Conservation (phyloP, 2,113 vertebrate species). For the Saimiri boliviensis region DNA sequence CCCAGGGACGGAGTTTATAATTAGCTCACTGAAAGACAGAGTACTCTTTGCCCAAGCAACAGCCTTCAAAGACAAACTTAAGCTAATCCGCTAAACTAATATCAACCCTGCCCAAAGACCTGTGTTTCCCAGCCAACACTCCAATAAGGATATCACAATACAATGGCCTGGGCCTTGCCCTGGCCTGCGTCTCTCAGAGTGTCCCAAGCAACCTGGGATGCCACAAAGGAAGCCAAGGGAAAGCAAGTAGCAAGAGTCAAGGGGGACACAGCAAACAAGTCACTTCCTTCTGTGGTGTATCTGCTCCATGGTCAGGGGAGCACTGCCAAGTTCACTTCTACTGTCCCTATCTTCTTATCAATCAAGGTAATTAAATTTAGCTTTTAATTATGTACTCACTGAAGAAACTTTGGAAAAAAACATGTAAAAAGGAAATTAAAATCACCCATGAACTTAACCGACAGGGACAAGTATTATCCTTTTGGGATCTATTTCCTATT, state of each 20-base stretch:
- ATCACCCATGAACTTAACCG: not conserved
- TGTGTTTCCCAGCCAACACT: not conserved
- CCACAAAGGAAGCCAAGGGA: slow-evolving; percentile 17
- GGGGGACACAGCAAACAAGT: not conserved
- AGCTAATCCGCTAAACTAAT: slow-evolving; percentile 24
- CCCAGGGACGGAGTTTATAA: slow-evolving; percentile 18
- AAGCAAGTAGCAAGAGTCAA: not conserved
- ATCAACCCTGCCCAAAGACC: not conserved
- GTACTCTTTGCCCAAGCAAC: not conserved
- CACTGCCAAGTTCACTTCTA: not conserved
- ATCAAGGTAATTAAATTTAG: slow-evolving; percentile 13
- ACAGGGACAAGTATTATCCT: not conserved
- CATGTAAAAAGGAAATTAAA: slow-evolving; percentile 21
- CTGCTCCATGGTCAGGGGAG: not conserved
- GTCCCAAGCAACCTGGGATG: not conserved
- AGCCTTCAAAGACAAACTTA: slow-evolving; percentile 42
- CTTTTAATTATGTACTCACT: slow-evolving; percentile 18
- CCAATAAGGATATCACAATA: slow-evolving; percentile 21
- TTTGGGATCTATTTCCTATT: slow-evolving; percentile 6
- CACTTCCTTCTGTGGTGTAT: not conserved
- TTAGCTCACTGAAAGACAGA: slow-evolving; percentile 19
- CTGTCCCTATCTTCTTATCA: not conserved
- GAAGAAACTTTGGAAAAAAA: not conserved
- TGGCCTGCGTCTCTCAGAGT: not conserved
- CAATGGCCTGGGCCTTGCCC: not conserved